A percentile compares a stretch with the other conserved stretches of the same genome.
These are phyloP conservation scores for Ellobius talpinus DNA, from an alignment of 2,113 vertebrate species.

Conservation along the genomic window DNA sequence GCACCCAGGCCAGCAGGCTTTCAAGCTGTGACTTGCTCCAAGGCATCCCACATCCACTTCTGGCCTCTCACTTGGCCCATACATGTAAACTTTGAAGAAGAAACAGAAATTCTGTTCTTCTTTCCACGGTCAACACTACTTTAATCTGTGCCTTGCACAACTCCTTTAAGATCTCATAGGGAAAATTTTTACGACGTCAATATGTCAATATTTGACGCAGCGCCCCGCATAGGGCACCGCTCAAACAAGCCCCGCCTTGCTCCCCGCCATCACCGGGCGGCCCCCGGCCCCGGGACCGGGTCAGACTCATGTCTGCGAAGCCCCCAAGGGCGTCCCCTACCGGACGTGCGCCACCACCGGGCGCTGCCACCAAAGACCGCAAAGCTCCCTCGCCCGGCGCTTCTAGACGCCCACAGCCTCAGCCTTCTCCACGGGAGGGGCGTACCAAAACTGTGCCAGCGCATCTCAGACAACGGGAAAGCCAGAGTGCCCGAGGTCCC, in stretches of 20 bases:
- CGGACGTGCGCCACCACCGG: no score
- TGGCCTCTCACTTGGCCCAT: background rate
- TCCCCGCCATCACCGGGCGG: background rate
- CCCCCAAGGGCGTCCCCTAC: background rate
- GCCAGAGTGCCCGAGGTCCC: background rate
- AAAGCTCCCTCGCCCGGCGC: no score
- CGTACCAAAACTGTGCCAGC: background rate
- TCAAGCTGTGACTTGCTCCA: background rate
- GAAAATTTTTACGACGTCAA: background rate
- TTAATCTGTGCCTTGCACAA: background rate
- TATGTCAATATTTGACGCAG: background rate
- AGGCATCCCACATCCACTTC: background rate
- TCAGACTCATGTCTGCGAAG: rapidly evolving
- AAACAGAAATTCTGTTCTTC: background rate
- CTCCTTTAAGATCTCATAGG: background rate
- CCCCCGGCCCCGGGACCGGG: background rate
- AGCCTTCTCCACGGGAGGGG: background rate
- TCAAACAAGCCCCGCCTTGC: background rate
- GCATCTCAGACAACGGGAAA: background rate
- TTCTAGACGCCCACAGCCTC: background rate
- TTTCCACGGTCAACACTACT: background rate
- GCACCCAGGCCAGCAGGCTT: background rate
- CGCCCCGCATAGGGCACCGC: no score
- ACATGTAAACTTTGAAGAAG: background rate
- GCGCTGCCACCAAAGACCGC: rapidly evolving